Evolutionary conservation across 2,888 invertebrate species (phyloP), one percentile per base, ranked within the genome.

Genomic region (Dermolepida albohirtum): DNA sequence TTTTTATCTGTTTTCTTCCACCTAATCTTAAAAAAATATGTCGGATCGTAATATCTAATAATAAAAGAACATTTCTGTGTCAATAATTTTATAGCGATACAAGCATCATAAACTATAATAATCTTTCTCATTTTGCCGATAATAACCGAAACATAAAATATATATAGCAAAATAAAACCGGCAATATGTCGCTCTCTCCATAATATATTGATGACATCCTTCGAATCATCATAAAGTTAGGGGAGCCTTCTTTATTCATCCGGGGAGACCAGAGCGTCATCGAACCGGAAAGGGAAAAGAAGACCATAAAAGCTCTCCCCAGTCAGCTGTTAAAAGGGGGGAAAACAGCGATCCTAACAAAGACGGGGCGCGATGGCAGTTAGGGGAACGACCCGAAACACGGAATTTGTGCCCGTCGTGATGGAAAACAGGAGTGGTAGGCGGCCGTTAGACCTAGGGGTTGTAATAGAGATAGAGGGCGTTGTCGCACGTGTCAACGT

Each of bases 381-480:
- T 44, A 44, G 27, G 47, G 47, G 62, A 62, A 43, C 34, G 34
- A 34, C 34, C 34, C 34, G 34, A 34, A 34, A 34, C 34, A 34
- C 4, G 4, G 34, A 34, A 34, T 34, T 34, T 34, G 34, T 34
- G 34, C 10, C 34, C 4, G 34, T 10, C 10, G 34, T 34, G 34
- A 34, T 34, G 34, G 34, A 34, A 34, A 34, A 34, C 34, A 55
- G 55, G 55, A 40, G 40, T 17, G 40, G 40, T 12, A 27, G 55
- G 40, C 39, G 40, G 68, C 70, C 68, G 70, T 74, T 71, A 68
- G 71, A 76, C 76, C 74, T 77, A 76, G 78, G 78, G 79, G 78
- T 79, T 78, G 77, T 80, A 80, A 80, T 80, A 78, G 78, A 78
- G 78, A 77, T 77, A 75, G 72, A 77, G 77, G 78, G 78, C 78